A percentile compares a stretch with the other conserved stretches of the same genome.
Evolutionary conservation across 2,113 vertebrate genomes (phyloP).

Genomic region (Nerophis ophidion): DNA sequence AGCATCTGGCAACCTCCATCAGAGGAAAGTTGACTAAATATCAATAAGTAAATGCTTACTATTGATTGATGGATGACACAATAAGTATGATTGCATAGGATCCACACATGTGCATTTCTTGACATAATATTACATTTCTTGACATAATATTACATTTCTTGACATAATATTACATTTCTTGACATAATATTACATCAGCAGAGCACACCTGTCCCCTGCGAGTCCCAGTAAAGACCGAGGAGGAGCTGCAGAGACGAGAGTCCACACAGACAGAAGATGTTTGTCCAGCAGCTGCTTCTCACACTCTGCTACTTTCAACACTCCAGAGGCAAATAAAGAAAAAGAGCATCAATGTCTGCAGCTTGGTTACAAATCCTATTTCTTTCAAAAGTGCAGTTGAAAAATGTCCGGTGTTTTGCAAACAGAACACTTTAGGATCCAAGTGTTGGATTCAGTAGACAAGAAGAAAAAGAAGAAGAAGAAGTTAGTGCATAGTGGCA

Average conservation of each 20-base stretch:
- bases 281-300: too few relatives aligned
- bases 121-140: constrained; percentile 7
- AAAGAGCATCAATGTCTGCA: constrained; percentile 49
- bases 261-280: too few relatives aligned
- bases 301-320: constrained; percentile 34
- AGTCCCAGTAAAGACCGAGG: too few relatives aligned
- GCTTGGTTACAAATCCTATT: constrained; percentile 23
- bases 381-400: not conserved
- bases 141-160: constrained; percentile 59
- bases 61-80: constrained; percentile 46
- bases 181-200: constrained; percentile 63
- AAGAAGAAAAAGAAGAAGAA: too few relatives aligned
- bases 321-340: constrained; percentile 4
- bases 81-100: constrained; percentile 66
- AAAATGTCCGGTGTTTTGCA: not conserved
- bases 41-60: constrained; percentile 24
- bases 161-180: constrained; percentile 59
- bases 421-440: not conserved
- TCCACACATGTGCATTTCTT: constrained; percentile 27
- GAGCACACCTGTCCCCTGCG: too few relatives aligned
- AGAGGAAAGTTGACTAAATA: constrained; percentile 41
- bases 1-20: too few relatives aligned
- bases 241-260: too few relatives aligned
- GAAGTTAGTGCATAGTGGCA: too few relatives aligned
- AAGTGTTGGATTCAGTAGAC: not conserved